phyloP scores from a whole-genome alignment of 1,140 invertebrate species.

The Brachionus rotundiformis region DNA sequence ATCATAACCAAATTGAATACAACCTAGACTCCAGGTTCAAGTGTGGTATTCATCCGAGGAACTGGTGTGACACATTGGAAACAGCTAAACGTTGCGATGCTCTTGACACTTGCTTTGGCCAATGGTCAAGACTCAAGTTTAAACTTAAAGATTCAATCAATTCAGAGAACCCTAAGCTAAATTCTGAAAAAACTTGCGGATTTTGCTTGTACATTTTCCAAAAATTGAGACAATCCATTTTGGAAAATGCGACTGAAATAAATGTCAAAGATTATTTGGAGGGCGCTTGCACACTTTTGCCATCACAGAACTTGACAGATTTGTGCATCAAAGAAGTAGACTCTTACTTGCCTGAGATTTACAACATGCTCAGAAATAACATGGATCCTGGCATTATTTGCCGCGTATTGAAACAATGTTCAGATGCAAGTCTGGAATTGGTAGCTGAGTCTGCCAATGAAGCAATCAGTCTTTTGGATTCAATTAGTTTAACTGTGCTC shows the following conservation, averaged over 20 bases:
- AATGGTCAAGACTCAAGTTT: conserved; percentile 30
- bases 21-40: conserved; percentile 28
- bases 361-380: conserved; percentile 37
- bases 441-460: neutral
- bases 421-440: neutral
- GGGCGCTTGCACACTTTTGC: conserved; percentile 36
- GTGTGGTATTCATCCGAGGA: conserved; percentile 31
- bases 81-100: conserved; percentile 31
- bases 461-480: neutral
- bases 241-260: conserved; percentile 43
- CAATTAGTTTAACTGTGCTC: conserved; percentile 5
- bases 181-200: conserved; percentile 31
- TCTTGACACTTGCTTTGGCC: neutral
- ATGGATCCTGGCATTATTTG: conserved; percentile 41
- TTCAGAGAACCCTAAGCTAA: neutral
- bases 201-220: conserved; percentile 41
- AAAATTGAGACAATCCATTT: neutral
- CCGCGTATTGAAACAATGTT: conserved; percentile 37
- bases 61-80: conserved; percentile 33
- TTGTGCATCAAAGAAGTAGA: conserved; percentile 9
- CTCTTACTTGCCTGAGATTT: conserved; percentile 26
- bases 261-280: conserved; percentile 40
- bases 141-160: neutral
- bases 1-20: conserved; percentile 4
- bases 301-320: neutral